Base-by-base conservation (phyloP, 1,140 invertebrate species). In the Solenopsis invicta region DNA sequence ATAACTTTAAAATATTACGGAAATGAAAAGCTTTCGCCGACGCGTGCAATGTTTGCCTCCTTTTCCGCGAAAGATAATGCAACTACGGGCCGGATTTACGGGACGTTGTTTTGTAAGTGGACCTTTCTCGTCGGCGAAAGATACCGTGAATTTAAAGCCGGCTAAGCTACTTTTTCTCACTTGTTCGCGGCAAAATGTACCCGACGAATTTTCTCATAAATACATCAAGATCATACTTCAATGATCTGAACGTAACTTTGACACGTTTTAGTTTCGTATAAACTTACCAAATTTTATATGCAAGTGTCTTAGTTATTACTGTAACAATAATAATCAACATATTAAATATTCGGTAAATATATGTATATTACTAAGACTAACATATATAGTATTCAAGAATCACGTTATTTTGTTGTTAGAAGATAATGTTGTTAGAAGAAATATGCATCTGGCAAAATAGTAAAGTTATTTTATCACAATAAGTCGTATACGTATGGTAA, bases 1-100 rank as follows among this genome's bases (percentile, higher is more conserved):
- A 95, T 95, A 95, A 94, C 93, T 93, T 91, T 93, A 95, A 95
- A 95, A 94, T 95, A 95, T 95, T 93, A 93, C 94, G 94, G 93
- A 94, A 95, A 95, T 94, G 94, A 93, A 94, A 94, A 95, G 94
- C 93, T 94, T 93, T 93, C 93, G 93, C 90, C 92, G 92, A 91
- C 90, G 89, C 92, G 92, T 91, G 89, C 91, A 92, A 88, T 91
- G 85, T 89, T 92, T 93, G 93, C 93, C 93, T 93, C 90, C 93
- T 95, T 95, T 95, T 93, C 93, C 91, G 94, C 92, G 92, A 93
- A 94, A 95, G 95, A 95, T 95, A 95, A 95, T 95, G 91, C 92
- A 85, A 91, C 78, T 87, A 88, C 87, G 75, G 74, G 74, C 72
- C 87, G 90, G 93, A 95, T 95, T 95, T 95, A 95, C 90, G 93